These are phyloP conservation scores for Calliopsis andreniformis DNA, from an alignment of 1,140 invertebrate species.

Conservation along the genomic window DNA sequence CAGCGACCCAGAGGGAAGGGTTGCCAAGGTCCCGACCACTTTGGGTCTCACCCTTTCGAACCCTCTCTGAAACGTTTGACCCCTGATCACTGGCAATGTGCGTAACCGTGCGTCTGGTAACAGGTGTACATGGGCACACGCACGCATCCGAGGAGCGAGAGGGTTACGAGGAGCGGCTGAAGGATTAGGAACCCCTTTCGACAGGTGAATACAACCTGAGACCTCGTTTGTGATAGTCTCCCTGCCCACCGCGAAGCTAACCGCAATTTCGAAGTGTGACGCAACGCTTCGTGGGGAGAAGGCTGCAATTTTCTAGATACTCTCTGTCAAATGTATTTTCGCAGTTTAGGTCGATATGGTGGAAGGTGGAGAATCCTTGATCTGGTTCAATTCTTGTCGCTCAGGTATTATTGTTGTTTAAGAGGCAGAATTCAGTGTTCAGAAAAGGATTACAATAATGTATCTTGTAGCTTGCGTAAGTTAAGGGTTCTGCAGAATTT, in stretches of 20 bases:
- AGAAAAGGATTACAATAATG: too few relatives aligned
- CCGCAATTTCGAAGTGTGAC: conserved; percentile 27
- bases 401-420: too few relatives aligned
- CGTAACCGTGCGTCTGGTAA: conserved; percentile 50
- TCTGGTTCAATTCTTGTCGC: too few relatives aligned
- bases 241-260: conserved; percentile 20
- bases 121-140: conserved; percentile 44
- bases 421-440: too few relatives aligned
- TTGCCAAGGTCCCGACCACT: conserved; percentile 51
- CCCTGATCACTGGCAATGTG: conserved; percentile 44
- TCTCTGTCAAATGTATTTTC: too few relatives aligned
- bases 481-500: too few relatives aligned
- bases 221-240: neutral
- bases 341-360: too few relatives aligned
- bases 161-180: conserved; percentile 41
- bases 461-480: too few relatives aligned
- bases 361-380: too few relatives aligned
- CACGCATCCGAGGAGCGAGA: conserved; percentile 25
- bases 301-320: too few relatives aligned
- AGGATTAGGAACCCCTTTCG: conserved; percentile 43
- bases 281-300: neutral
- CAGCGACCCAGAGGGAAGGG: conserved; percentile 51
- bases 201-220: conserved; percentile 44
- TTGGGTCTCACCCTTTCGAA: conserved; percentile 68
- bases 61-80: conserved; percentile 61